Evolutionary conservation across 2,888 invertebrate species (phyloP).

Genomic region (Odontothrips loti): DNA sequence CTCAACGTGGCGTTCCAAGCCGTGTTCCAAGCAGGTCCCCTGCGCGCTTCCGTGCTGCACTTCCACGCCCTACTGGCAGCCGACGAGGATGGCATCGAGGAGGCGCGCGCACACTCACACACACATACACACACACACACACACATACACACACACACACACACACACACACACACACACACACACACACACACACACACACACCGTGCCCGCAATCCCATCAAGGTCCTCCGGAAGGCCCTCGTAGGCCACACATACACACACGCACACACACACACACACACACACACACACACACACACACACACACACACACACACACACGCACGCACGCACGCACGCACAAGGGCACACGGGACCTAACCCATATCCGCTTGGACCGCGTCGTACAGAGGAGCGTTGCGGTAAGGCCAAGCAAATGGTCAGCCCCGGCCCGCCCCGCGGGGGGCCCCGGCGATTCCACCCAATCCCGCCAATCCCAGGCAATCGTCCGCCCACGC

Average conservation of each 20-base stretch:
- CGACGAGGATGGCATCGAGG: too few relatives aligned
- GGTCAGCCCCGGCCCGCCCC: background rate
- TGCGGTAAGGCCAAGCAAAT: background rate
- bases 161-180: background rate
- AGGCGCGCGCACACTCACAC: too few relatives aligned
- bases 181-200: background rate
- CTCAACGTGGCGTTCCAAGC: too few relatives aligned
- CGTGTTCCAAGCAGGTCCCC: too few relatives aligned
- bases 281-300: background rate
- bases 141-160: background rate
- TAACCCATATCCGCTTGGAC: background rate
- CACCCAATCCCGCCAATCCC: conserved; percentile 11
- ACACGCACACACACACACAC: background rate
- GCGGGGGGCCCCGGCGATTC: background rate
- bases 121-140: background rate
- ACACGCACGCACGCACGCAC: background rate
- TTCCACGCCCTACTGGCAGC: too few relatives aligned
- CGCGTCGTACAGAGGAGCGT: background rate
- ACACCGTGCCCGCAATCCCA: background rate
- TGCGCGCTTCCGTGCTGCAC: too few relatives aligned
- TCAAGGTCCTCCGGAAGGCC: background rate
- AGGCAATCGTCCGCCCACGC: background rate
- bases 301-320: background rate
- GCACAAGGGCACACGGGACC: background rate
- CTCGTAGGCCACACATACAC: background rate